Percentiles rank a stretch among this genome's conserved stretches.
These are phyloP conservation scores for Pheosia tremula DNA, from an alignment of 2,888 invertebrate genomes.

Conservation along the genomic window DNA sequence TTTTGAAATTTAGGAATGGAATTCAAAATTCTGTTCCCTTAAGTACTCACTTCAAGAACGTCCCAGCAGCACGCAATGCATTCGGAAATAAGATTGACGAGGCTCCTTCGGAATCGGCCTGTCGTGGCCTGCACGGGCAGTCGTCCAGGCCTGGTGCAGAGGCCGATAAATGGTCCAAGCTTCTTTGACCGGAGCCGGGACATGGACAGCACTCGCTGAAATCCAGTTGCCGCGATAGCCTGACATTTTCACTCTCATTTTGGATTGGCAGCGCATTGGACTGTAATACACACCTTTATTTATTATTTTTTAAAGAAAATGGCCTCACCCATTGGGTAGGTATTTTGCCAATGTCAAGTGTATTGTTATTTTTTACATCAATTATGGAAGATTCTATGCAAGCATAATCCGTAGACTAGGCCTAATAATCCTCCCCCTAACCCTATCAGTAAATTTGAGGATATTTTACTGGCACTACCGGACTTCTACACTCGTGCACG, in stretches of 20 bases:
- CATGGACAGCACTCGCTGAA: conserved; percentile 68
- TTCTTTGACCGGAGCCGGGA: conserved; percentile 30
- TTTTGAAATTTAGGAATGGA: neutral
- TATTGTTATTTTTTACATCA: no score
- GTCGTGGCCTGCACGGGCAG: conserved; percentile 53
- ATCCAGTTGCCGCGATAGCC: conserved; percentile 41
- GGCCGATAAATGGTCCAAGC: conserved; percentile 1
- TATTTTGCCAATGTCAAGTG: no score
- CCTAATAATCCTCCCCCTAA: no score
- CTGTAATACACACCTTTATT: conserved; percentile 32
- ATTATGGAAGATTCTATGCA: no score
- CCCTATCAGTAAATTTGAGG: no score
- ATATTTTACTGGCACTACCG: no score
- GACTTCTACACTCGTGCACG: no score
- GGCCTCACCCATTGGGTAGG: no score
- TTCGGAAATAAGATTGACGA: conserved; percentile 60
- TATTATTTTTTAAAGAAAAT: no score
- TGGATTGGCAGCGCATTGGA: conserved; percentile 52
- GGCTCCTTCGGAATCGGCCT: conserved; percentile 60
- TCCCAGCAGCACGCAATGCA: conserved; percentile 46
- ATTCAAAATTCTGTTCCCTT: no score
- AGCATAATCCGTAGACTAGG: no score
- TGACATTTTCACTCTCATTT: conserved; percentile 30
- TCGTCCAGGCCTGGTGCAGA: conserved; percentile 36
- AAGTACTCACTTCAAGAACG: conserved; percentile 52